These are phyloP conservation scores for Tapera naevia DNA, from an alignment of 2,797 vertebrate species.

Conservation along the genomic window DNA sequence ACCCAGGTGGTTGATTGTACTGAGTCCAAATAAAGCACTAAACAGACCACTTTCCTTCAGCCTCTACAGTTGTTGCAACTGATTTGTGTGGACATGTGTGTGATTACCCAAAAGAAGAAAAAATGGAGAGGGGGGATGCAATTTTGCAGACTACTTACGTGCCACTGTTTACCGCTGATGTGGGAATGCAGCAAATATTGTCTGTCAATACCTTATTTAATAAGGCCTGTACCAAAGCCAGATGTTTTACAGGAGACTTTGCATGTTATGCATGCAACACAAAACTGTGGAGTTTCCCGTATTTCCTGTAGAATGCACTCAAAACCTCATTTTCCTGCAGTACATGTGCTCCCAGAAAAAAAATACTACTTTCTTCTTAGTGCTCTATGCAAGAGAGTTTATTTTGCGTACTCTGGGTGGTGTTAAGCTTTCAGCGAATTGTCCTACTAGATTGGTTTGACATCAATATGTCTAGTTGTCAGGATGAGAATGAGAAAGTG, in stretches of 20 bases:
- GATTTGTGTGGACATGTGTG: neutral
- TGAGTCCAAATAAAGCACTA: constrained; percentile 13
- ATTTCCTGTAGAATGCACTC: neutral
- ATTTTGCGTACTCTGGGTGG: neutral
- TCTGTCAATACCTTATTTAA: constrained; percentile 41
- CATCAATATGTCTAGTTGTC: constrained; percentile 52
- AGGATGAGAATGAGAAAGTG: constrained; percentile 19
- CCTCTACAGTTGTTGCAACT: constrained; percentile 4
- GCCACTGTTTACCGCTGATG: constrained; percentile 12
- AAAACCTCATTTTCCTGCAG: neutral
- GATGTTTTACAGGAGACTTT: neutral
- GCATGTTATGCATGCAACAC: neutral
- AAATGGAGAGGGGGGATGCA: constrained; percentile 10
- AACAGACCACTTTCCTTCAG: neutral
- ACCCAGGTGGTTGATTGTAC: neutral
- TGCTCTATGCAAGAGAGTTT: neutral
- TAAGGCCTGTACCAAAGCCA: constrained; percentile 7
- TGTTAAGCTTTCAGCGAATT: constrained; percentile 30
- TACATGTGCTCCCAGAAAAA: neutral
- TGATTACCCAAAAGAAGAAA: neutral
- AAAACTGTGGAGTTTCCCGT: fast-evolving
- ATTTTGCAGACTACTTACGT: constrained; percentile 20
- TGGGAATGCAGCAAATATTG: constrained; percentile 26
- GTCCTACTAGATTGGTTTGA: constrained; percentile 54
- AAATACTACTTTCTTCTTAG: neutral